Percentiles rank a stretch among this genome's conserved stretches.
These are phyloP conservation scores for Epinephelus awoara DNA, from an alignment of 2,797 vertebrate genomes.

Conservation along the genomic window DNA sequence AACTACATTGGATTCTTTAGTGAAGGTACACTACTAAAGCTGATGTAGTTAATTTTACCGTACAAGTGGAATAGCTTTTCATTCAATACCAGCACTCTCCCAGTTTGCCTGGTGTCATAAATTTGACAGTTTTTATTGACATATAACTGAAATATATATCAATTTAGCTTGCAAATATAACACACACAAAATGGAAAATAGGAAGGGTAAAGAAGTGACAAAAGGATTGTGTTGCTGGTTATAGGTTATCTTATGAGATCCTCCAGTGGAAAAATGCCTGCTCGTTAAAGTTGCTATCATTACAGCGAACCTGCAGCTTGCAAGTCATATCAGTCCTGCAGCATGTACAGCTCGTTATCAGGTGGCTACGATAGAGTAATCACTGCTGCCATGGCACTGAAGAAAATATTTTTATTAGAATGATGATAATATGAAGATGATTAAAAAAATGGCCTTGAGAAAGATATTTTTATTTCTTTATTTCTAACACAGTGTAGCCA, in stretches of 20 bases:
- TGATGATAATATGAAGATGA: conserved; percentile 40
- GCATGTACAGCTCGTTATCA: conserved; percentile 60
- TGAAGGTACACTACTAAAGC: background rate
- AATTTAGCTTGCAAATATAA: background rate
- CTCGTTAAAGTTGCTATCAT: conserved; percentile 43
- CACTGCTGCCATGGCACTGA: conserved; percentile 70
- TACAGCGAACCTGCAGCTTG: conserved; percentile 49
- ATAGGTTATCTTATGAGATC: background rate
- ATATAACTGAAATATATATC: background rate
- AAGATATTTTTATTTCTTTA: background rate
- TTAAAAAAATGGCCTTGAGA: conserved; percentile 38
- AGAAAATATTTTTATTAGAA: conserved; percentile 63
- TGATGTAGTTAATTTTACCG: background rate
- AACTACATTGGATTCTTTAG: background rate
- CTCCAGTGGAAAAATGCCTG: background rate
- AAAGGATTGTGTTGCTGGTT: background rate
- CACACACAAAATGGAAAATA: background rate
- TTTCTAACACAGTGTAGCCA: background rate
- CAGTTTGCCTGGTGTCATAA: background rate
- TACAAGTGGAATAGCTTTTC: background rate
- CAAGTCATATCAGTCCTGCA: conserved; percentile 54
- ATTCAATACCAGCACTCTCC: background rate
- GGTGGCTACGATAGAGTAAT: conserved; percentile 63
- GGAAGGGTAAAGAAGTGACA: background rate
- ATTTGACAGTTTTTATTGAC: background rate